Base-by-base conservation (phyloP, 1,140 invertebrate genomes). In the Calliopsis andreniformis region DNA sequence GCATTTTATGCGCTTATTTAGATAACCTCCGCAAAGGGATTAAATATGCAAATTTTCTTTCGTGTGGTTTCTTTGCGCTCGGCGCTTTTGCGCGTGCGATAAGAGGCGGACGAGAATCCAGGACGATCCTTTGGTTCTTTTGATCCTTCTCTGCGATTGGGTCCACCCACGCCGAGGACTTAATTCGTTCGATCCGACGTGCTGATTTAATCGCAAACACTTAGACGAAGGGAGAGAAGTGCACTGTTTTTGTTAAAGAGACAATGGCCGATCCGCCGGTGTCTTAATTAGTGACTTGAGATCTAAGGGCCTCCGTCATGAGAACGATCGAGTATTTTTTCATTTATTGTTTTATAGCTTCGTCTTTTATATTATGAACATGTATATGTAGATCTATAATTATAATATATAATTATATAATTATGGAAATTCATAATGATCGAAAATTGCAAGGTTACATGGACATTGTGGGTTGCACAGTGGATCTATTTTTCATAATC, bases 161-260 rank as follows among this genome's bases (percentile, higher is more conserved):
- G 85, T 87, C 84, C 85, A 86, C 85, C 85, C 85, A 87, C 85
- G 84, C 85, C 56, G 80, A 84, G 58, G 82, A 82, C 85, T 82
- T 86, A 86, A 86, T 86, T 86, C 85, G 84, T 78, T 81, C 80
- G 83, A 85, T 85, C 81, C 77, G 78, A 83, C 70, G 73, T 73
- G 76, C 83, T 80, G 85, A 87, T 87, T 87, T 86, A 86, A 86
- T 87, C 85, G 71, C 70, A 76, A 75, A 84, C 79, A 86, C 82
- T 84, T 82, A 64, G 59, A 55, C 28, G 32, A 20, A 68, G 58
- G 43, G 67, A 51, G 35, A 67, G 59, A 79, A 62, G n/a, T 42
- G 73, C 32, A 51, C 49, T 42, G 18, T 45, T 76, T 68, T 69
- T 76, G 43, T 68, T 76, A 47, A 25, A 55, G 58, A 78, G 80